phyloP scores from a whole-genome alignment of 2,888 invertebrate species.

The Spisula solida region DNA sequence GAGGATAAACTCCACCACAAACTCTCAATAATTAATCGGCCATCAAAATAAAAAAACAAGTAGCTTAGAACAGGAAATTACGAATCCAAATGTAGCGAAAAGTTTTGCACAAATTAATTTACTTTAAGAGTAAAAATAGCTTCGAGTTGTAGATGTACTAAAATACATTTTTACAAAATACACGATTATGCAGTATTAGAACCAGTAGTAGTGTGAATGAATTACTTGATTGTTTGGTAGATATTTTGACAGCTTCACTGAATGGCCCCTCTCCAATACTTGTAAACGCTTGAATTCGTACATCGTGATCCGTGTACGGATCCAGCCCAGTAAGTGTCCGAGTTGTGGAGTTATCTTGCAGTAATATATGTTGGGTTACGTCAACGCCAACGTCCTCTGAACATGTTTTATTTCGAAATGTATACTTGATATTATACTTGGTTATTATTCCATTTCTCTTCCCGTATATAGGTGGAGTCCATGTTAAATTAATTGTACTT shows the following conservation, averaged over 20 bases:
- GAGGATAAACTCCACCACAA: too few relatives aligned
- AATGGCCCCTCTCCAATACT: constrained; percentile 1
- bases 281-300: constrained; percentile 13
- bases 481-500: not conserved
- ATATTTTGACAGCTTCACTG: not conserved
- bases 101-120: too few relatives aligned
- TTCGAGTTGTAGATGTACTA: too few relatives aligned
- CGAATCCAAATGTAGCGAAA: too few relatives aligned
- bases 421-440: not conserved
- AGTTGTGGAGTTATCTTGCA: not conserved
- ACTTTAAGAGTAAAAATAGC: too few relatives aligned
- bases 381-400: not conserved
- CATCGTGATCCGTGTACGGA: constrained; percentile 20
- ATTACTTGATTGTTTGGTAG: constrained; percentile 8
- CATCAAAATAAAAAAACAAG: too few relatives aligned
- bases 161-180: too few relatives aligned
- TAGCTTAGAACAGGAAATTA: too few relatives aligned
- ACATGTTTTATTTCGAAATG: not conserved
- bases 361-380: not conserved
- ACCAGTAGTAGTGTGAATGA: too few relatives aligned
- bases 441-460: constrained; percentile 21
- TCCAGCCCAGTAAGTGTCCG: not conserved
- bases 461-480: not conserved
- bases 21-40: too few relatives aligned
- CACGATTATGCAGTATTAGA: too few relatives aligned